Evolutionary conservation across 1,140 invertebrate species (phyloP), one percentile per base, ranked within the genome.

Genomic region (Drosophila nikananu): DNA sequence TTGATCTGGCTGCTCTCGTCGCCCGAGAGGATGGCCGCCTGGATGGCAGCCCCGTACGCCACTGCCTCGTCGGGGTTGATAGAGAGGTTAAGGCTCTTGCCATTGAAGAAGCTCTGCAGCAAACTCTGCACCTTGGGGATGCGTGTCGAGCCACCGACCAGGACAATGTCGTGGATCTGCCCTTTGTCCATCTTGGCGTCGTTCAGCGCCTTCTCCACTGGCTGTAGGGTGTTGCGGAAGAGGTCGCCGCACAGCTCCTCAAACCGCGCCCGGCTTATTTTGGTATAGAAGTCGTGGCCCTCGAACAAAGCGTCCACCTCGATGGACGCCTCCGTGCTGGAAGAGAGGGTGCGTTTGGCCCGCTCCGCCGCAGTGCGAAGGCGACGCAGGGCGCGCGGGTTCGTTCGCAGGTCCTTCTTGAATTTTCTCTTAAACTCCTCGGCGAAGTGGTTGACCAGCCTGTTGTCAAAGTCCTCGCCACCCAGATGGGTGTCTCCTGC

Each of bases 221-320:
- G 96, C 32, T 94, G 93, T 42, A 97, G 82, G 5, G 96, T 30
- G n/a, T n/a, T n/a, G n/a, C n/a, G n/a, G n/a, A n/a, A n/a, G n/a
- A 98, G 94, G 93, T 98, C 97, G 49, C 96, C 95, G 91, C 96
- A 97, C 27, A 99, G 93, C 92, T 98, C 97, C 93, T 98, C 97
- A 91, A 97, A 97, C 42, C 96, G 93, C 8, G 97, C 97, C 77
- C 97, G 94, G 19, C 96, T 96, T 25, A 98, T 95, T 89, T 95
- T 97, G 1, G 97, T 96, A 93, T 97, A 97, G 92, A 97, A 98
- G 92, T 98, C 97, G 21, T 96, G 94, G 5, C 96, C 96, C 71
- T 97, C 96, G 64, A 95, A 95, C n/a, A 97, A 89, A 10, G 96
- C 95, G 83, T 96, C 96, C 42, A 96, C 95, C 93, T 96, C 96